Evolutionary conservation across 2,888 invertebrate species (phyloP).

Genomic region (Tanypteryx hageni): DNA sequence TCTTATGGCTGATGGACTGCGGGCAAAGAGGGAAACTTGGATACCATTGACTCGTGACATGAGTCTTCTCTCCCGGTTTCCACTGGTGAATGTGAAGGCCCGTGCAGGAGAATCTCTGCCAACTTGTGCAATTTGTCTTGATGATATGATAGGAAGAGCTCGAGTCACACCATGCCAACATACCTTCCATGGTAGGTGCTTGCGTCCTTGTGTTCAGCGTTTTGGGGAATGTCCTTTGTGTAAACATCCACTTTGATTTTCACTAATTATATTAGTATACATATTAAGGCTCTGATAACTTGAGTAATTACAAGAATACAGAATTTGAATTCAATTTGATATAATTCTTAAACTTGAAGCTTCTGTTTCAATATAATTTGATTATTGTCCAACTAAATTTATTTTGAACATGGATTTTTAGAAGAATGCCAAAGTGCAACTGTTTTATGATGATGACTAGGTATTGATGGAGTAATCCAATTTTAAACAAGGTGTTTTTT

Average conservation of each 20-base stretch:
- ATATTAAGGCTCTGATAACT: neutral
- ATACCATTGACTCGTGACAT: constrained; percentile 39
- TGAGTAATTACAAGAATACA: neutral
- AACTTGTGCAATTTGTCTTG: constrained; percentile 85
- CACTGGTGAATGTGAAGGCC: constrained; percentile 36
- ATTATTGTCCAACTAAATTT: no score
- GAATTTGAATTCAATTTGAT: no score
- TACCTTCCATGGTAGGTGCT: constrained; percentile 87
- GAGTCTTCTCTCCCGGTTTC: constrained; percentile 34
- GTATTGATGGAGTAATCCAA: no score
- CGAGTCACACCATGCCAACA: constrained; percentile 88
- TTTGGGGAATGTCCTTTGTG: constrained; percentile 86
- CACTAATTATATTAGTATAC: neutral
- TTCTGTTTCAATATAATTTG: no score
- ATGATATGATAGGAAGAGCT: constrained; percentile 81
- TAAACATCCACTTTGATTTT: constrained; percentile 74
- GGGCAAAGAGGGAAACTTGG: constrained; percentile 47
- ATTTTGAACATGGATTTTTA: no score
- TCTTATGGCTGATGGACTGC: constrained; percentile 37
- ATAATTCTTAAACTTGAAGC: no score
- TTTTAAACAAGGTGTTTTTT: no score
- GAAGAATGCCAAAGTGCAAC: no score
- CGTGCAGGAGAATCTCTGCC: constrained; percentile 36
- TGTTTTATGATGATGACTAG: no score
- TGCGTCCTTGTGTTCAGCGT: constrained; percentile 84